Conservation (phyloP, 1,140 invertebrate species). For the Calephelis nemesis region DNA sequence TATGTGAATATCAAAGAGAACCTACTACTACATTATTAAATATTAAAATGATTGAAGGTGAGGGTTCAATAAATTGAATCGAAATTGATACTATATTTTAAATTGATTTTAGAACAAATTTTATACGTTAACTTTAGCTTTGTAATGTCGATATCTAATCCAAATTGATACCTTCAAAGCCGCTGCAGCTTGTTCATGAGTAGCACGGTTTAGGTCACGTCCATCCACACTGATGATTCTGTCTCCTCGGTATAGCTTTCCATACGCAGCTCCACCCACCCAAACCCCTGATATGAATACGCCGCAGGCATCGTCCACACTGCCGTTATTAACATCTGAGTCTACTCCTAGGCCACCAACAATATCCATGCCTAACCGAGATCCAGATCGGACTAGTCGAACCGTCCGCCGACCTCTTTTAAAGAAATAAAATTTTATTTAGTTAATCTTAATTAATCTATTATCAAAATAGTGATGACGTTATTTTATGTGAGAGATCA, state of each 20-base stretch:
- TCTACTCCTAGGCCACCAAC: constrained; percentile 99
- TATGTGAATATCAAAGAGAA: too few relatives aligned
- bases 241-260: constrained; percentile 93
- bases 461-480: too few relatives aligned
- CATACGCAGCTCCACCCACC: constrained; percentile 96
- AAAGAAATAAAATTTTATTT: constrained; percentile 23
- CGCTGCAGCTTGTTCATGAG: constrained; percentile 93
- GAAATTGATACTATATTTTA: too few relatives aligned
- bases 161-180: constrained; percentile 84
- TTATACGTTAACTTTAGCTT: background rate
- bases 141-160: background rate
- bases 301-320: constrained; percentile 65
- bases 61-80: too few relatives aligned
- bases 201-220: constrained; percentile 89
- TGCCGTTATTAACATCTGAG: constrained; percentile 37
- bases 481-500: too few relatives aligned
- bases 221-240: constrained; percentile 94
- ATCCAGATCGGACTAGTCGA: constrained; percentile 66
- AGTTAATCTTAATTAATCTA: too few relatives aligned
- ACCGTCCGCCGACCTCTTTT: constrained; percentile 72
- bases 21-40: too few relatives aligned
- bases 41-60: too few relatives aligned
- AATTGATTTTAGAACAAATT: too few relatives aligned
- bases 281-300: constrained; percentile 95
- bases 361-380: constrained; percentile 97